Conservation (phyloP, 2,797 vertebrate species). For the Cetoscarus ocellatus region DNA sequence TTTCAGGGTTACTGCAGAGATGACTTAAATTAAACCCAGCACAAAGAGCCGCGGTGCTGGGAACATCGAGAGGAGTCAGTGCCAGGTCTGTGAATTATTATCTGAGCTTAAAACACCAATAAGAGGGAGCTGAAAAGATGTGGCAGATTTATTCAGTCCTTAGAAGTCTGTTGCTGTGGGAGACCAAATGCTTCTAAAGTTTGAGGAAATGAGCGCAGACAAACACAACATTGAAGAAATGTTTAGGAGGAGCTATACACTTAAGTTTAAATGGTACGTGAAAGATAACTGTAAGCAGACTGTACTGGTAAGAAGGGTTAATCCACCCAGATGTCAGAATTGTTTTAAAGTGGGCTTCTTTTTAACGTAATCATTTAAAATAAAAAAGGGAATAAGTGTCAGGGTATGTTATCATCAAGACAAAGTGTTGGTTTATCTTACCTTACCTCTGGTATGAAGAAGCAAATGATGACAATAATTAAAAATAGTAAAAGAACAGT, state of each 20-base stretch:
- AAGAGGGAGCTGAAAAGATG: slow-evolving; percentile 54
- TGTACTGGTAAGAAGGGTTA: no score
- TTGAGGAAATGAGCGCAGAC: slow-evolving; percentile 20
- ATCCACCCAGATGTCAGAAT: no score
- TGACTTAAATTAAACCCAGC: slow-evolving; percentile 33
- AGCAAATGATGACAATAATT: no score
- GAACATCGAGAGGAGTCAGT: slow-evolving; percentile 31
- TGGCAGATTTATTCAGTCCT: slow-evolving; percentile 52
- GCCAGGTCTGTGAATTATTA: slow-evolving; percentile 60
- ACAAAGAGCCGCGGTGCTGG: slow-evolving; percentile 38
- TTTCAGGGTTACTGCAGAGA: slow-evolving; percentile 47
- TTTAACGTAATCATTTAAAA: no score
- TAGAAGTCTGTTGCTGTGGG: slow-evolving; percentile 46
- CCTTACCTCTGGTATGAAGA: no score
- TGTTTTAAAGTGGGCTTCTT: no score
- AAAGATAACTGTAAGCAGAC: no score
- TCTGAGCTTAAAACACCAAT: slow-evolving; percentile 41
- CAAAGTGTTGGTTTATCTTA: no score
- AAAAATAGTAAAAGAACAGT: no score
- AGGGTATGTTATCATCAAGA: no score
- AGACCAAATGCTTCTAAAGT: slow-evolving; percentile 56
- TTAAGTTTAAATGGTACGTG: no score
- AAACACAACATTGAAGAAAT: not conserved
- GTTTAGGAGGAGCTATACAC: not conserved
- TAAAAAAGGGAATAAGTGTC: no score